Conservation (phyloP, 2,113 vertebrate species). For the Cynopterus brachyotis region DNA sequence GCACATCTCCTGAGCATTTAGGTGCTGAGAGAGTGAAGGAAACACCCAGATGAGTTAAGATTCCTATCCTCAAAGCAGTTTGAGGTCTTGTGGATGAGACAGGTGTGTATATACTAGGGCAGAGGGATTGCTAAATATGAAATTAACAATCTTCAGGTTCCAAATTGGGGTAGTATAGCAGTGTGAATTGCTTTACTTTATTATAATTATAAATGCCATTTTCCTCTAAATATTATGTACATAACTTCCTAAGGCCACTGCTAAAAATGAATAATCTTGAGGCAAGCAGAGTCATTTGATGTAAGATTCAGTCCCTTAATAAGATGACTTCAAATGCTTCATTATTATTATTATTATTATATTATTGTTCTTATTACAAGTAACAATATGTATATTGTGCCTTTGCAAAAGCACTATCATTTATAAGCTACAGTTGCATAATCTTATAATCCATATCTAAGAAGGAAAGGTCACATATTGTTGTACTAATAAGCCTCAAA, state of each 20-base stretch:
- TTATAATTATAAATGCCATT: slow-evolving; percentile 52
- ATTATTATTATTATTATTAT: not conserved
- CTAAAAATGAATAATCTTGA: slow-evolving; percentile 64
- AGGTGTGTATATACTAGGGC: not conserved
- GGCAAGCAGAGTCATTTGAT: slow-evolving; percentile 33
- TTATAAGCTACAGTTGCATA: not conserved
- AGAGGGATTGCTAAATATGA: not conserved
- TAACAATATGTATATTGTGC: not conserved
- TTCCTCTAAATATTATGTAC: slow-evolving; percentile 42
- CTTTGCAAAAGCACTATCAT: not conserved
- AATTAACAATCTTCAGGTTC: not conserved
- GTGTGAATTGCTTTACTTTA: not conserved
- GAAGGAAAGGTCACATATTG: not conserved
- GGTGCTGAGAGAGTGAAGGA: not conserved
- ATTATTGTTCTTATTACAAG: not conserved
- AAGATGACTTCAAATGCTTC: not conserved
- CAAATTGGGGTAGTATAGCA: not conserved
- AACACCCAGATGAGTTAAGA: not conserved
- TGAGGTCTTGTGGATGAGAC: not conserved
- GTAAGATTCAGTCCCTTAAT: slow-evolving; percentile 18
- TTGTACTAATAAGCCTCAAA: not conserved
- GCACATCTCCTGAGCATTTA: not conserved
- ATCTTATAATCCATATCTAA: not conserved
- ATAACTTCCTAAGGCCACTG: slow-evolving; percentile 28
- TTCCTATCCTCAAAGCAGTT: not conserved